Conservation (phyloP, 2,113 vertebrate genomes). For the Ailuropoda melanoleuca region DNA sequence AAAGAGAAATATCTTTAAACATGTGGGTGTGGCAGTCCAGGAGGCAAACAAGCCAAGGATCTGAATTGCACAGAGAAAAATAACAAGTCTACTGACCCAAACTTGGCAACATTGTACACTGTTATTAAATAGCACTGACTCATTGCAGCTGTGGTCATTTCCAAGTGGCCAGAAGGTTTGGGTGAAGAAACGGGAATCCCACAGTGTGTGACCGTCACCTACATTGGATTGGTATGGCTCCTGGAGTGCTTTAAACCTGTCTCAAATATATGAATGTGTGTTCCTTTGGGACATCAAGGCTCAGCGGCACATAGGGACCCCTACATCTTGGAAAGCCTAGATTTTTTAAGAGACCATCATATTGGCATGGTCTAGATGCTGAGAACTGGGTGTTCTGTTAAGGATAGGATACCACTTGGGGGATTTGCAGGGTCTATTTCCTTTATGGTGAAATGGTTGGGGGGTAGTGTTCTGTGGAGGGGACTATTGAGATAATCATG, state of each 20-base stretch:
- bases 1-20: not conserved
- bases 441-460: not conserved
- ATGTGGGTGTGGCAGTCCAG: not conserved
- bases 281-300: not conserved
- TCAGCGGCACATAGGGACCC: not conserved
- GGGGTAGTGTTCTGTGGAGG: not conserved
- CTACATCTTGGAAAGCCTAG: not conserved
- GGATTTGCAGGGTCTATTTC: not conserved
- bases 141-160: constrained; percentile 1
- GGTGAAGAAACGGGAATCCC: not conserved
- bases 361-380: not conserved
- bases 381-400: not conserved
- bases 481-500: not conserved
- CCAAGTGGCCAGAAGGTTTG: not conserved
- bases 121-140: not conserved
- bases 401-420: not conserved
- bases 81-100: not conserved
- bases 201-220: not conserved
- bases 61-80: constrained; percentile 2
- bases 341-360: not conserved
- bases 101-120: not conserved
- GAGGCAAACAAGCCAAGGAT: not conserved
- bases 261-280: not conserved
- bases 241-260: not conserved
- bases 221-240: not conserved